Base-by-base conservation (phyloP, 2,888 invertebrate genomes). In the Tromatobia lineatoria region DNA sequence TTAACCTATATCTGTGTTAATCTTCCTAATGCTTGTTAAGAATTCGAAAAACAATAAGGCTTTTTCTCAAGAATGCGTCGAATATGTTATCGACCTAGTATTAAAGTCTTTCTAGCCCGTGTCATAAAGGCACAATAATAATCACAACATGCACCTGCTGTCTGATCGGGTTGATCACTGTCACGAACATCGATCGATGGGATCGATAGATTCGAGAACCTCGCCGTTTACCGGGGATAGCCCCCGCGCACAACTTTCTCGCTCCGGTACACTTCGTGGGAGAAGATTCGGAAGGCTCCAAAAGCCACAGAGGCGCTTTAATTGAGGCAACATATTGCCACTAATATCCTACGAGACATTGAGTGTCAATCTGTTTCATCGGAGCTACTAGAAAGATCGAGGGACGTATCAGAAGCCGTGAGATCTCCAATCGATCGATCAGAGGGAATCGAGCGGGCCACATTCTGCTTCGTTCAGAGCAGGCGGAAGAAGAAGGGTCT, bases 291-390 rank as follows among this genome's bases (percentile, higher is more conserved):
- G 38, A 18, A n/a, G 18, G 38, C n/a, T n/a, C n/a, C n/a, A 0
- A 38, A 13, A 23, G 20, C 34, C 20, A n/a, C 8, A 11, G 18
- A 42, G 69, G 45, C 54, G 67, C 54, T 47, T 92, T 90, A 92
- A 93, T 93, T 91, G 92, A 91, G 91, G 88, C 88, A 92, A 92
- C 92, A 92, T 91, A 92, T 93, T 91, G 92, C 91, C 91, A 90
- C 91, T 92, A 92, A 93, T 92, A 92, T 91, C 89, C 88, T 34
- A 66, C 47, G 64, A 29, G 67, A 67, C 45, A 38, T 10, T 13
- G 61, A 29, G 59, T 61, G 73, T 86, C 89, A 90, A 91, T 91
- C 90, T 89, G 91, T 90, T 59, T 89, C 89, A 15, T 38, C 11
- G 18, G 50, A 52, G 75, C 75, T 78, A 78, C 69, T 50, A 70